phyloP scores from a whole-genome alignment of 2,888 invertebrate species.

The Lingula anatina region DNA sequence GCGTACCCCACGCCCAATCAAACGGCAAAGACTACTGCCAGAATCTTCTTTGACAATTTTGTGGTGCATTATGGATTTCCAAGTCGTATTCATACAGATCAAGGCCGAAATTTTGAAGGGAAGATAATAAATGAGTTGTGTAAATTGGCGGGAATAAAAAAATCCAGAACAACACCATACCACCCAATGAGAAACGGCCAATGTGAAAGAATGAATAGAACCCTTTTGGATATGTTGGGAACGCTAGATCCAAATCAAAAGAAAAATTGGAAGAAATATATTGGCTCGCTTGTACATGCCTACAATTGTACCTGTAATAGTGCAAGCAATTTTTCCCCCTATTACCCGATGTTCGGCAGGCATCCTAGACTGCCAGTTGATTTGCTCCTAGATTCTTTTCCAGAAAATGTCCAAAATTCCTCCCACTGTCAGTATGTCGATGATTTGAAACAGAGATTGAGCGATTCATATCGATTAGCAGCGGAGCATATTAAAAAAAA shows the following conservation, averaged over 20 bases:
- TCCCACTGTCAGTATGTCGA: background rate
- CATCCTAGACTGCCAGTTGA: slow-evolving; percentile 6
- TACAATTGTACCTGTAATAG: slow-evolving; percentile 5
- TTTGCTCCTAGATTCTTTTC: slow-evolving; percentile 1
- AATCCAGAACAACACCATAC: background rate
- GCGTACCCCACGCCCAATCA: slow-evolving; percentile 6
- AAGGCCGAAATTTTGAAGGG: too few species aligned
- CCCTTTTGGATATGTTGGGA: slow-evolving; percentile 6
- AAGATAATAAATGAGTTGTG: background rate
- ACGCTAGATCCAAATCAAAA: slow-evolving; percentile 5
- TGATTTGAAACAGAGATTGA: background rate
- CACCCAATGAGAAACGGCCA: slow-evolving; percentile 4
- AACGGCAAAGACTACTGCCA: slow-evolving; percentile 6
- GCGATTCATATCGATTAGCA: slow-evolving; percentile 1
- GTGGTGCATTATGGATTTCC: too few species aligned
- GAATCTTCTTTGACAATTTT: too few species aligned
- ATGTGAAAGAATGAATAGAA: slow-evolving; percentile 4
- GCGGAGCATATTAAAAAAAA: background rate
- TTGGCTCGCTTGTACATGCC: slow-evolving; percentile 6
- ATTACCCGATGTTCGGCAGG: slow-evolving; percentile 4
- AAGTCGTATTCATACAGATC: too few species aligned
- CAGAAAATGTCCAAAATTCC: background rate
- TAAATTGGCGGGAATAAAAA: background rate
- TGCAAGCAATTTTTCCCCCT: slow-evolving; percentile 2
- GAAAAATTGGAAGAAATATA: slow-evolving; percentile 6